A percentile compares a stretch with the other conserved stretches of the same genome.
These are phyloP conservation scores for Dufourea novaeangliae DNA, from an alignment of 1,140 invertebrate species.

Conservation along the genomic window DNA sequence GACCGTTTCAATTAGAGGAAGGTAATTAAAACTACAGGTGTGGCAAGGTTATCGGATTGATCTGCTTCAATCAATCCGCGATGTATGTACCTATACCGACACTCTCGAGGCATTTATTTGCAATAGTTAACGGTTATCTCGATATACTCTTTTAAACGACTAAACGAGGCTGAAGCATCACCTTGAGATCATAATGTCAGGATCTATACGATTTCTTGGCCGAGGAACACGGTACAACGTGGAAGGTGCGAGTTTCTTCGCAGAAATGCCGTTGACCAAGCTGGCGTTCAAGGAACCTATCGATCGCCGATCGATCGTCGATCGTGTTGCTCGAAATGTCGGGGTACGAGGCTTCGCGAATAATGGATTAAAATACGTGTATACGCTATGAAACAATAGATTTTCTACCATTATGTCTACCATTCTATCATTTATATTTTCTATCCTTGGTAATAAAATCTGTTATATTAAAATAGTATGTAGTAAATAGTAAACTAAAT, in stretches of 20 bases:
- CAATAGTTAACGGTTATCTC: not conserved
- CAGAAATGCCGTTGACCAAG: conserved; percentile 3
- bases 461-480: too few species aligned
- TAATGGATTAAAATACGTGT: too few species aligned
- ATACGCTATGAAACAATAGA: too few species aligned
- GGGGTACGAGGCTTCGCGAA: not conserved
- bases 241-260: not conserved
- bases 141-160: not conserved
- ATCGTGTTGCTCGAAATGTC: not conserved
- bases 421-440: too few species aligned
- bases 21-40: conserved; percentile 27
- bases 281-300: not conserved
- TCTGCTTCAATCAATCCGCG: conserved; percentile 1
- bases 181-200: not conserved
- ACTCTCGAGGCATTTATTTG: not conserved
- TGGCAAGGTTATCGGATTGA: conserved; percentile 15
- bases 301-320: conserved; percentile 21
- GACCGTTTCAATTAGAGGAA: not conserved
- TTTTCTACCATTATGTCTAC: too few species aligned
- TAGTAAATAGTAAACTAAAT: too few species aligned
- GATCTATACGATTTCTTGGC: not conserved
- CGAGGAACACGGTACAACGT: not conserved
- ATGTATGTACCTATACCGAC: not conserved
- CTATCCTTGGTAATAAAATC: too few species aligned
- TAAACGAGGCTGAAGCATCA: not conserved